Evolutionary conservation across 2,888 invertebrate genomes (phyloP).

Genomic region (Dicyrtomina minuta): DNA sequence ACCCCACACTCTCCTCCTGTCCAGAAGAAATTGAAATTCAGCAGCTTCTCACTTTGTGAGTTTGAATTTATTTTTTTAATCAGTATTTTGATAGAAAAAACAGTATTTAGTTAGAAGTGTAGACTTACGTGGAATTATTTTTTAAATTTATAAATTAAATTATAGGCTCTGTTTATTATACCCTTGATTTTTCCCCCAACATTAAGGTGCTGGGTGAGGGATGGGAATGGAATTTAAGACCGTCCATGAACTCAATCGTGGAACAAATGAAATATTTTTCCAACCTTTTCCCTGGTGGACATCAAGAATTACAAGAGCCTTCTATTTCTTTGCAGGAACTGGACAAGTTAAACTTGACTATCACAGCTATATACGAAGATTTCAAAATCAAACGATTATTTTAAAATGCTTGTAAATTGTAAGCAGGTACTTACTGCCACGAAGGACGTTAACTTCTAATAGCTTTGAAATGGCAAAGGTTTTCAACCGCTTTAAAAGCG

Average conservation of each 20-base stretch:
- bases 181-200: too few species aligned
- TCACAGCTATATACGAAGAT: too few species aligned
- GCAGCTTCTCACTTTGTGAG: constrained; percentile 76
- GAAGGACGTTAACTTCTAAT: too few species aligned
- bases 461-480: too few species aligned
- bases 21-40: constrained; percentile 76
- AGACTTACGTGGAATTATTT: background rate
- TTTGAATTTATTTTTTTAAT: background rate
- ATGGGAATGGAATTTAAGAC: constrained; percentile 78
- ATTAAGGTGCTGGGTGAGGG: constrained; percentile 88
- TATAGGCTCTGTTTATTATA: constrained; percentile 26
- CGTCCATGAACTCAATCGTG: constrained; percentile 85
- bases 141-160: background rate
- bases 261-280: constrained; percentile 73
- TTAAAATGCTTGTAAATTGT: too few species aligned
- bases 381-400: too few species aligned
- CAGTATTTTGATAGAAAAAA: background rate
- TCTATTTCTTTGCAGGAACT: constrained; percentile 6
- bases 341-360: too few species aligned
- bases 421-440: too few species aligned
- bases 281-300: constrained; percentile 74
- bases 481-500: too few species aligned
- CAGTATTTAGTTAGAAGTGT: too few species aligned
- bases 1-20: constrained; percentile 67
- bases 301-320: constrained; percentile 58